Base-by-base conservation (phyloP, 2,797 vertebrate genomes). In the Myiotriccus ornatus region DNA sequence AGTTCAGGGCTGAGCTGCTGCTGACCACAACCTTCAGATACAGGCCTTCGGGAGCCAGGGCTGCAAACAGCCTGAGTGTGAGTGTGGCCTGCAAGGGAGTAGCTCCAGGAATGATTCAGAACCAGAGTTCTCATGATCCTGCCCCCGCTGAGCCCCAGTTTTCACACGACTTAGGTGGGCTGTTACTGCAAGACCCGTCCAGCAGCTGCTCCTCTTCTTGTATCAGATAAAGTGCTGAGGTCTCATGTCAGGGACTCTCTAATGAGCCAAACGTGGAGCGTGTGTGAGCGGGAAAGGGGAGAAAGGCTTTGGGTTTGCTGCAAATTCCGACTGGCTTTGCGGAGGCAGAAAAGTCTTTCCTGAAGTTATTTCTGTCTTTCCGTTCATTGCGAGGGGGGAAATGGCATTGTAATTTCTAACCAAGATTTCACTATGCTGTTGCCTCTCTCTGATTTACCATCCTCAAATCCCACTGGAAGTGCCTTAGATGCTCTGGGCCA, bases 361-460 rank as follows among this genome's bases (percentile, higher is more conserved):
- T 89, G 78, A 32, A 90, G 93, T 89, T 95, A 96, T 97, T 97
- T 95, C 95, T 94, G 95, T 92, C 96, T 91, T 93, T 95, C 92
- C 17, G 17, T 62, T 94, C 60, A 1, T 47, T 10, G 50, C 39
- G 18, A 93, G 78, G 68, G 44, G 90, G 89, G 62, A 94, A 95
- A 69, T 87, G 94, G 90, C 91, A 93, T 89, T 87, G 92, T 92
- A 10, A 83, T 80, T 89, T 44, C 94, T 90, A 64, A 92, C 90
- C 84, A 68, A 63, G 89, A 39, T 91, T 91, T 95, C 89, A 52
- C 88, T 90, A 15, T 20, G 22, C 77, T 89, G 23, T 87, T 94
- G 94, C 91, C 75, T 94, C 73, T 91, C 94, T 76, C 93, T 93
- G 87, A 93, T 91, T 96, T 95, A 91, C 95, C 95, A 94, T 78